Base-by-base conservation (phyloP, 1,140 invertebrate genomes). In the Telenomus remus region DNA sequence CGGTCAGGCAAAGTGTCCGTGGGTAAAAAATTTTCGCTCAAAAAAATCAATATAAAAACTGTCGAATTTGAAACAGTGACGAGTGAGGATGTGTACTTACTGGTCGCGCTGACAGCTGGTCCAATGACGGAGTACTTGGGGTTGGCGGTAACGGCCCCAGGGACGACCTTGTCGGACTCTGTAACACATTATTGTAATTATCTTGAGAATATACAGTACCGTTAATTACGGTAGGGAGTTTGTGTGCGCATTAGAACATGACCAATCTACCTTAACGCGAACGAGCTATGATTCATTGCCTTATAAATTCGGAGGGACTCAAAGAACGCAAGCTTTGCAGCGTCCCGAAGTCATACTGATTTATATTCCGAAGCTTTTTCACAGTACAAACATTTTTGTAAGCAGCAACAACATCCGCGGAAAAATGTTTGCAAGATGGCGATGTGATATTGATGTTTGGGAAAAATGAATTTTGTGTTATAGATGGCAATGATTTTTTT, bases 151-250 rank as follows among this genome's bases (percentile, higher is more conserved):
- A 83, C 84, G 70, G 82, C 86, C 80, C 84, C 86, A 71, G 84
- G 83, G 85, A 85, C 80, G 80, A 83, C 82, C 84, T 87, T 87
- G 85, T 89, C 84, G 84, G 84, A 78, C 82, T 88, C 84, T 86
- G 85, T 77, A 88, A 87, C 81, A 89, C 84, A 86, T 89, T 88
- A 84, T 88, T 86, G 85, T 87, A 88, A 88, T 88, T 89, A 85
- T 88, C 82, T 57, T 80, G 63, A 71, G 81, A 88, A 89, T 85
- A 86, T 87, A 88, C 85, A 86, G 81, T 82, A 78, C 80, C 81
- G 84, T 86, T 87, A 87, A 87, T 87, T 88, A 86, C 84, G 70
- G 70, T 55, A 74, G 80, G 81, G 83, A 84, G 79, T 27, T 83
- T 79, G 73, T 78, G 68, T 69, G 76, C 80, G 76, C 81, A 79